Conservation (phyloP, 1,140 invertebrate genomes). For the Caenorhabditis brenneri region DNA sequence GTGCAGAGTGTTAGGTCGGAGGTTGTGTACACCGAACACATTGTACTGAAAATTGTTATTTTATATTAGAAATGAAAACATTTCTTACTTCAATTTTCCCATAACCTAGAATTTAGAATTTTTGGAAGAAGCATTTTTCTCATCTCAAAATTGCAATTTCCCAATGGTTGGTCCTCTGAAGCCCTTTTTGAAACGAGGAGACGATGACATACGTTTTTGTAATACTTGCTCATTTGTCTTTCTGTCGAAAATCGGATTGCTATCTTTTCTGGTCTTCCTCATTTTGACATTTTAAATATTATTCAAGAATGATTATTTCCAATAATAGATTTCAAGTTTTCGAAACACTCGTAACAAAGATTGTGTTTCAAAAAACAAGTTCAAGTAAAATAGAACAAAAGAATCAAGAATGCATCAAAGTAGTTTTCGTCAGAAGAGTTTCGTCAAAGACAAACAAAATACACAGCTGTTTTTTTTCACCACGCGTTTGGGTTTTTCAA, state of each 20-base stretch:
- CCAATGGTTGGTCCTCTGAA: background rate
- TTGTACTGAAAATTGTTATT: constrained; percentile 33
- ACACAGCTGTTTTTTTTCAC: background rate
- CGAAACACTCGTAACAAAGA: no score
- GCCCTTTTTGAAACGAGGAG: background rate
- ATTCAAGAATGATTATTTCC: background rate
- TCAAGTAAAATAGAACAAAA: background rate
- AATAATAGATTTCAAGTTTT: background rate
- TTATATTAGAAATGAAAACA: background rate
- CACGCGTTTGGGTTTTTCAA: background rate
- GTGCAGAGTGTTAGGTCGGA: constrained; percentile 73
- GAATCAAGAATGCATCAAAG: constrained; percentile 1
- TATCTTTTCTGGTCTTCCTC: background rate
- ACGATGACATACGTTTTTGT: constrained; percentile 29
- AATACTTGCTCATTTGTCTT: constrained; percentile 39
- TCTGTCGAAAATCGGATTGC: constrained; percentile 36
- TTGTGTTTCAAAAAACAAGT: background rate
- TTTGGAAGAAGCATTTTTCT: background rate
- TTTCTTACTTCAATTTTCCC: background rate
- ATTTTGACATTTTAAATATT: background rate
- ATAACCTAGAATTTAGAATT: background rate
- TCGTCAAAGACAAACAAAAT: background rate
- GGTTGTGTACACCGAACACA: constrained; percentile 73
- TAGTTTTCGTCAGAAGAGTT: background rate
- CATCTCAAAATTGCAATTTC: background rate